Evolutionary conservation across 2,888 invertebrate genomes (phyloP).

Genomic region (Parochlus steinenii): DNA sequence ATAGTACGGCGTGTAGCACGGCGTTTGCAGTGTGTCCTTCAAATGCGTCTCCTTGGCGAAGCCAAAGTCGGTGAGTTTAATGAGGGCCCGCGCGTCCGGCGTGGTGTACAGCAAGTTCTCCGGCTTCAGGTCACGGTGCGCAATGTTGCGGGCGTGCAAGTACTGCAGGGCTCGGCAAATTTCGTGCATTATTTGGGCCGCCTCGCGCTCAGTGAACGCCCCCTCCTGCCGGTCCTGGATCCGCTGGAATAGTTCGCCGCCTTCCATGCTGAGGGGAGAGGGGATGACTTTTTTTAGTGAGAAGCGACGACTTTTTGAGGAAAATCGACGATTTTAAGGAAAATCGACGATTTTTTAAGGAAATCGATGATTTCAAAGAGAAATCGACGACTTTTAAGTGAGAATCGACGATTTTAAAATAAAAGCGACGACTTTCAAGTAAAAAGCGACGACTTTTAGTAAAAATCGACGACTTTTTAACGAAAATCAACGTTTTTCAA

Average conservation of each 20-base stretch:
- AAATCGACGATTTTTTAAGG: too few species aligned
- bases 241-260: conserved; percentile 91
- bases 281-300: too few species aligned
- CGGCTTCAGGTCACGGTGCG: conserved; percentile 94
- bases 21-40: conserved; percentile 85
- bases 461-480: too few species aligned
- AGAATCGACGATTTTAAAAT: too few species aligned
- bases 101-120: conserved; percentile 89
- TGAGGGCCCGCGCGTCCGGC: conserved; percentile 52
- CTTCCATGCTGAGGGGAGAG: conserved; percentile 63
- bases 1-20: conserved; percentile 98
- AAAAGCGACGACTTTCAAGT: too few species aligned
- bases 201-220: conserved; percentile 93
- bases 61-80: conserved; percentile 97
- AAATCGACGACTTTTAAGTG: too few species aligned
- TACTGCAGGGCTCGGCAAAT: conserved; percentile 90
- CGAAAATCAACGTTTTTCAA: too few species aligned
- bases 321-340: too few species aligned
- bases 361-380: too few species aligned
- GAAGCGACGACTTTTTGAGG: too few species aligned
- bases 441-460: too few species aligned
- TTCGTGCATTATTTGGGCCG: conserved; percentile 88
- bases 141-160: conserved; percentile 82
- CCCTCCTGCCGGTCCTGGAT: conserved; percentile 91
- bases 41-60: conserved; percentile 89